Evolutionary conservation across 2,113 vertebrate species (phyloP), one percentile per base, ranked within the genome.

Genomic region (Halichoeres trimaculatus): DNA sequence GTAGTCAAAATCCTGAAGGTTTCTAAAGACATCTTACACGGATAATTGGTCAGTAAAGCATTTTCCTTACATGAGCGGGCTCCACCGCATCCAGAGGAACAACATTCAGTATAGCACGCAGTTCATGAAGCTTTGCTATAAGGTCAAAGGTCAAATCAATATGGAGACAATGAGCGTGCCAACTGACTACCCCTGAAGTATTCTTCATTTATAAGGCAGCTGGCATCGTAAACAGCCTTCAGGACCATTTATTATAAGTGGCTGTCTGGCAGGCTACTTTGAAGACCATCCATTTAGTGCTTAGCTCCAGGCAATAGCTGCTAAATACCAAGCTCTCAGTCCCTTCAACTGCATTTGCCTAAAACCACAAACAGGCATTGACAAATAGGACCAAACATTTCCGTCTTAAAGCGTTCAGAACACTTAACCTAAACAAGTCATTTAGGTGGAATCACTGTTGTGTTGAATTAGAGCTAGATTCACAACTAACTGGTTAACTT

Each of bases 121-220:
- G n/a, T 30, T 23, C 2, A 54, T 63, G n/a, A 16, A 45, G 43
- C 43, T 7, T 7, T 10, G 19, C 45, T 10, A 20, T 48, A 48
- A 48, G 45, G 17, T 48, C 19, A 48, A 48, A 48, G 45, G 45
- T 48, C 45, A 30, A 67, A 69, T 24, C 10, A 51, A 13, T 51
- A 35, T 54, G 47, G 17, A 40, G 26, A 53, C 40, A 70, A 73
- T 36, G 47, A 34, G 40, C 40, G 12, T 69, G 23, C 36, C 38
- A 43, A 26, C 19, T 55, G 2, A 57, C 38, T n/a, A 63, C 6
- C 45, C 12, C 14, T 54, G 8, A 10, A 52, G 34, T 59, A 59
- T 58, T 48, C 48, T 58, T 72, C 45, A 48, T 60, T 65, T 24
- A 60, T 81, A 62, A 75, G 30, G n/a, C n/a, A 60, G 56, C 47